These are phyloP conservation scores for Acridotheres tristis DNA, from an alignment of 2,797 vertebrate genomes.

Conservation along the genomic window DNA sequence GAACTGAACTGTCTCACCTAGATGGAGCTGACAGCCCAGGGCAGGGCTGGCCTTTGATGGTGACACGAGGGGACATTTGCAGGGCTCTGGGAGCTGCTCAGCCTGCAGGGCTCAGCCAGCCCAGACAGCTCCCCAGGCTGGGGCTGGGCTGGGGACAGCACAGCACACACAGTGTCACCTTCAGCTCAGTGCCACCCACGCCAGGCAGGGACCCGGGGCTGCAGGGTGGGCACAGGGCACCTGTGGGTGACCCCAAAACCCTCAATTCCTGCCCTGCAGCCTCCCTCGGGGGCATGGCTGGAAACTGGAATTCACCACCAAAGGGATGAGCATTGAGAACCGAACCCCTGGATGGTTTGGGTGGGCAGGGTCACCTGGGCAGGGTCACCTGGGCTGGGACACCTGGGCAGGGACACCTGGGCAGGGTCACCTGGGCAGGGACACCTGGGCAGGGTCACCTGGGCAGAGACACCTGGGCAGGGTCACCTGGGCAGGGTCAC, in stretches of 20 bases:
- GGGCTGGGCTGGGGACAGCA: not conserved
- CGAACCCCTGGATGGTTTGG: not conserved
- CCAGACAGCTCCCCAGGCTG: not conserved
- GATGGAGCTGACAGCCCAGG: not conserved
- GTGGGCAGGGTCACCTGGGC: not conserved
- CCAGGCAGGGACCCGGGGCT: too few species aligned
- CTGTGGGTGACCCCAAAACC: accelerated
- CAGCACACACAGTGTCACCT: not conserved
- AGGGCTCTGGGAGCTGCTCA: not conserved
- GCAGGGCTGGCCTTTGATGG: not conserved
- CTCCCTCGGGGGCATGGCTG: not conserved
- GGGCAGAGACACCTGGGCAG: too few species aligned
- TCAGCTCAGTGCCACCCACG: too few species aligned
- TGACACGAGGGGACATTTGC: not conserved
- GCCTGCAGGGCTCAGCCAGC: not conserved
- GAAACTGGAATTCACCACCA: accelerated
- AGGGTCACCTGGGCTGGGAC: not conserved
- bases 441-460: not conserved
- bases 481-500: not conserved
- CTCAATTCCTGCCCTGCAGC: too few species aligned
- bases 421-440: not conserved
- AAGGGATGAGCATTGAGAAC: accelerated
- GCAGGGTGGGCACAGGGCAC: accelerated
- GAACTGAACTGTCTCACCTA: not conserved
- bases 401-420: not conserved